Percentiles rank a stretch among this genome's conserved stretches.
These are phyloP conservation scores for Catocala sponsa DNA, from an alignment of 2,888 invertebrate genomes.

Conservation along the genomic window DNA sequence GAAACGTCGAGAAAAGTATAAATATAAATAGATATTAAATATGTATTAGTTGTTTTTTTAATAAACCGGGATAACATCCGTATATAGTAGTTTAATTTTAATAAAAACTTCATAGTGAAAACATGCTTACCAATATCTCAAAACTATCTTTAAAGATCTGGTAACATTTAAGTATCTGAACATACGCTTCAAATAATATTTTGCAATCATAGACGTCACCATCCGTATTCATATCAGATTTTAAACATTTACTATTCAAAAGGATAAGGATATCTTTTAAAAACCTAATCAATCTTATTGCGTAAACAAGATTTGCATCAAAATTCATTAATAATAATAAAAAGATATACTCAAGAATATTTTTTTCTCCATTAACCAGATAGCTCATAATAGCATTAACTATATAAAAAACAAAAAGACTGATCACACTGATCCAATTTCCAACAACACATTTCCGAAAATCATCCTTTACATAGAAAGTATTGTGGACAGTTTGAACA, in stretches of 20 bases:
- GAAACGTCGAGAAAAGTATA: too few species aligned
- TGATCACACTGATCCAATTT: slow-evolving; percentile 1
- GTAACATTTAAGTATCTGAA: slow-evolving; percentile 4
- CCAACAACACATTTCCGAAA: background rate
- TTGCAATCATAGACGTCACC: background rate
- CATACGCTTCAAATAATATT: slow-evolving; percentile 5
- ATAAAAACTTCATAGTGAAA: too few species aligned
- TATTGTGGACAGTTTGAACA: slow-evolving; percentile 7
- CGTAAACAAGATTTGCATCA: slow-evolving; percentile 18
- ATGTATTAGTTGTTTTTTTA: too few species aligned
- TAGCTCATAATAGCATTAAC: background rate
- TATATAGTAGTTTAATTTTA: too few species aligned
- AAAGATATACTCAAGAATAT: background rate
- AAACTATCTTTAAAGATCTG: slow-evolving; percentile 5
- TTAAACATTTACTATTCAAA: slow-evolving; percentile 3
- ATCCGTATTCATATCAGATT: background rate
- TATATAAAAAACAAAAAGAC: slow-evolving; percentile 1
- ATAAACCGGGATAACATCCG: too few species aligned
- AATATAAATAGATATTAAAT: too few species aligned
- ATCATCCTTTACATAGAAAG: background rate
- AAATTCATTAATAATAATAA: background rate
- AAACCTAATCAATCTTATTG: slow-evolving; percentile 8
- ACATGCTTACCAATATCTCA: slow-evolving; percentile 7
- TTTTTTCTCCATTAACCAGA: background rate
- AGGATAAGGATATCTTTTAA: slow-evolving; percentile 21